Evolutionary conservation across 2,797 vertebrate genomes (phyloP).

Genomic region (Chelon auratus): DNA sequence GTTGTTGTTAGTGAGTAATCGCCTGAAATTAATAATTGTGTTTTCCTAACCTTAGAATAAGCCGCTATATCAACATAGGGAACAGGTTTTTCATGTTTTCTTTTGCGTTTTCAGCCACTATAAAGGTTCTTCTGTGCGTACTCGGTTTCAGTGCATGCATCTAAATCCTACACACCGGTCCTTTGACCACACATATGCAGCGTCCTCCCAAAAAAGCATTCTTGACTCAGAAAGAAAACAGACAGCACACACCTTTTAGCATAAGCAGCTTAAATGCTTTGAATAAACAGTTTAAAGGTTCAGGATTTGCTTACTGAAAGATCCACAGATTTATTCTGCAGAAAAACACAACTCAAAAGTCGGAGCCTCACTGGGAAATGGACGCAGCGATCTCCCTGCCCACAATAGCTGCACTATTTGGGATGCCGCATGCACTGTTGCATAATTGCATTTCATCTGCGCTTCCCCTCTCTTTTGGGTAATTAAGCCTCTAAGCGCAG

Average conservation of each 20-base stretch:
- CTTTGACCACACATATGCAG: too few species aligned
- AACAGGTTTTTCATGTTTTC: too few species aligned
- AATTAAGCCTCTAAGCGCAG: slow-evolving; percentile 74
- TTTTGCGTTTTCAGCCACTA: too few species aligned
- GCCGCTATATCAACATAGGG: too few species aligned
- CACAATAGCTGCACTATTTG: slow-evolving; percentile 39
- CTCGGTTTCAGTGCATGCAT: too few species aligned
- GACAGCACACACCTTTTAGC: slow-evolving; percentile 7
- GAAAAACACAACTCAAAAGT: slow-evolving; percentile 36
- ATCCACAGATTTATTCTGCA: slow-evolving; percentile 25
- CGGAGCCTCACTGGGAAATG: slow-evolving; percentile 23
- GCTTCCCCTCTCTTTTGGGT: slow-evolving; percentile 64
- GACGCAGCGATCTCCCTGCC: slow-evolving; percentile 28
- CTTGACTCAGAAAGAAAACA: slow-evolving; percentile 8
- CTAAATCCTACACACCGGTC: too few species aligned
- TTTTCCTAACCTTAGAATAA: too few species aligned
- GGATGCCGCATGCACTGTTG: slow-evolving; percentile 44
- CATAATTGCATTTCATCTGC: slow-evolving; percentile 72
- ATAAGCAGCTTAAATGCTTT: slow-evolving; percentile 39
- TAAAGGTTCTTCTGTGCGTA: too few species aligned
- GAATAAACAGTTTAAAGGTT: slow-evolving; percentile 42
- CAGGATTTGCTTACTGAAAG: slow-evolving; percentile 24
- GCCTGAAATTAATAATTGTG: too few species aligned
- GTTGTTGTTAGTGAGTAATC: too few species aligned
- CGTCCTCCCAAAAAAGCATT: neutral